Conservation (phyloP, 2,797 vertebrate species). For the Oreortyx pictus region DNA sequence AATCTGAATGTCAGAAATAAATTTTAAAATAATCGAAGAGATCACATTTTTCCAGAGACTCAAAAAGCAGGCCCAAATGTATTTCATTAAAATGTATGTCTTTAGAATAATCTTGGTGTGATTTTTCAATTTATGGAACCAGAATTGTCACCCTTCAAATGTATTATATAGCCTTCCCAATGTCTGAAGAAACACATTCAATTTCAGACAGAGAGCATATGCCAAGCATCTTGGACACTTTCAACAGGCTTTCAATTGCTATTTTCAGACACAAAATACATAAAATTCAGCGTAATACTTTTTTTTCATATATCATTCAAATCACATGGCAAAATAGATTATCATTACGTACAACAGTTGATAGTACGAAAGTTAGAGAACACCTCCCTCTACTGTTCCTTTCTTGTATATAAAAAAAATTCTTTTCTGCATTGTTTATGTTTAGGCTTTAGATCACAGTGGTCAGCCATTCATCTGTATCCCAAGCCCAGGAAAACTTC, state of each 20-base stretch:
- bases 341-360: neutral
- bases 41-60: neutral
- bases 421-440: neutral
- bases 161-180: neutral
- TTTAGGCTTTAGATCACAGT: neutral
- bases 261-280: neutral
- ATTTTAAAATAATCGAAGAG: neutral
- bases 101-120: neutral
- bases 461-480: neutral
- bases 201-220: neutral
- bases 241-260: neutral
- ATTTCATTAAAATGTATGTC: neutral
- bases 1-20: neutral
- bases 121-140: neutral
- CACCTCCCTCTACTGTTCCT: constrained; percentile 73
- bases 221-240: neutral
- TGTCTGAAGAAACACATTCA: neutral
- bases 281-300: neutral
- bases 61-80: neutral
- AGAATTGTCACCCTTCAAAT: neutral
- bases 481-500: neutral
- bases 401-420: constrained; percentile 18
- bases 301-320: neutral
- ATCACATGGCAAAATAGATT: neutral
- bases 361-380: constrained; percentile 51